Evolutionary conservation across 2,888 invertebrate genomes (phyloP), one percentile per base, ranked within the genome.

Genomic region (Dryococelus australis): DNA sequence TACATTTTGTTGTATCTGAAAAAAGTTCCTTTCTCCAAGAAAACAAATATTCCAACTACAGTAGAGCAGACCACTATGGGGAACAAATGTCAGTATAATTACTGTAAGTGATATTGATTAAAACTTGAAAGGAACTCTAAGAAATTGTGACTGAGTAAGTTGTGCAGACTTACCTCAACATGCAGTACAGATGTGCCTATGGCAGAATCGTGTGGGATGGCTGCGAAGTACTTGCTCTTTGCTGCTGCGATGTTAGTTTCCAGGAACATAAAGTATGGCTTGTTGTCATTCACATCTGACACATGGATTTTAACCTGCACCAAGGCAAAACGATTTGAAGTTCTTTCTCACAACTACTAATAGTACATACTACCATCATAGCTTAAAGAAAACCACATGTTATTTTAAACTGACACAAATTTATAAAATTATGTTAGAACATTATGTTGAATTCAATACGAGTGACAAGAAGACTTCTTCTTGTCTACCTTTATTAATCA

Each of bases 281-380:
- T 94, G 92, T 98, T 98, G 91, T 99, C 98, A 91, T 99, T 99
- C 0, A 97, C 95, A 92, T 99, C 98, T 0, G 95, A 93, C 0
- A 99, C 96, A 89, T 97, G 96, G 0, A 99, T 95, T 89, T 96
- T 96, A 0, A 98, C 95, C 90, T 95, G 90, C 2, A 47, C 2
- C 10, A 35, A 35, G 35, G 35, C 35, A 35, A 35, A 35, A 86
- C 27, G 16, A 13, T 35, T 35, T 35, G 35, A 35, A 35, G 1
- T 35, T 35, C 35, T 35, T 35, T 35, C 35, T 35, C 35, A 35
- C 35, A 35, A 35, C 35, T 35, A 35, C 35, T 35, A 35, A 35
- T 35, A 4, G 35, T 35, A 35, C 3, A 90, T 90, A 35, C 26
- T 28, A 88, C 87, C 87, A 8, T 84, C 65, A 86, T 16, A 65